Percentiles rank a stretch among this genome's conserved stretches.
Conservation (phyloP, 2,888 invertebrate species). For the Choreutis nemorana region DNA sequence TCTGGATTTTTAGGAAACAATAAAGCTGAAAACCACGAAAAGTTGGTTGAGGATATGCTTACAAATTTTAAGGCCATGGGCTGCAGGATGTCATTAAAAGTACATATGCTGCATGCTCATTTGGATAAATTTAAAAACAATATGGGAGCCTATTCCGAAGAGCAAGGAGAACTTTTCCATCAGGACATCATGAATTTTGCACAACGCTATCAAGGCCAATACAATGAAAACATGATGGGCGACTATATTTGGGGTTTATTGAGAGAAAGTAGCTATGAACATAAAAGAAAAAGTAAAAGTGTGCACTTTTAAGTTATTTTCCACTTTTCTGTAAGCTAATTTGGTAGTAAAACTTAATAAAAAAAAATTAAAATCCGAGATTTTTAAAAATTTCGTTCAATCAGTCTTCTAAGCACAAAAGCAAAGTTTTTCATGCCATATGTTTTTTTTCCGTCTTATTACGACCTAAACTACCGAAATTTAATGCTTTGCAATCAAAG, state of each 20-base stretch:
- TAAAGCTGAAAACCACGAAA: slow-evolving; percentile 10
- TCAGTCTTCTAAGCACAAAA: slow-evolving; percentile 1
- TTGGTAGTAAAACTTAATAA: background rate
- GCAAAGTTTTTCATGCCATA: background rate
- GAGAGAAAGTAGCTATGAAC: background rate
- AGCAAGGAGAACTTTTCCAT: slow-evolving; percentile 9
- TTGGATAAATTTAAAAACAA: slow-evolving; percentile 10
- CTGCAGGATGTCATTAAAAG: slow-evolving; percentile 8
- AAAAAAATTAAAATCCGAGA: background rate
- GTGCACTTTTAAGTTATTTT: background rate
- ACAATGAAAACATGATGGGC: background rate
- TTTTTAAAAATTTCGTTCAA: background rate
- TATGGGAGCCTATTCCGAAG: slow-evolving; percentile 9
- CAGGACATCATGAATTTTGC: slow-evolving; percentile 7
- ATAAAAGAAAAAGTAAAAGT: background rate
- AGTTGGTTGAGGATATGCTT: slow-evolving; percentile 9
- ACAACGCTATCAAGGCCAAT: slow-evolving; percentile 7
- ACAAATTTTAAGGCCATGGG: slow-evolving; percentile 4
- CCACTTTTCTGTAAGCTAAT: no score
- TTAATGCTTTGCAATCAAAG: background rate
- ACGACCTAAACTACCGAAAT: background rate
- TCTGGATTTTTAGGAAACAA: slow-evolving; percentile 11
- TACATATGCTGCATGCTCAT: slow-evolving; percentile 9
- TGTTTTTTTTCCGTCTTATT: background rate
- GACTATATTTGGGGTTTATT: background rate